phyloP scores from a whole-genome alignment of 2,113 vertebrate species.

The Notarius quadriscutis region DNA sequence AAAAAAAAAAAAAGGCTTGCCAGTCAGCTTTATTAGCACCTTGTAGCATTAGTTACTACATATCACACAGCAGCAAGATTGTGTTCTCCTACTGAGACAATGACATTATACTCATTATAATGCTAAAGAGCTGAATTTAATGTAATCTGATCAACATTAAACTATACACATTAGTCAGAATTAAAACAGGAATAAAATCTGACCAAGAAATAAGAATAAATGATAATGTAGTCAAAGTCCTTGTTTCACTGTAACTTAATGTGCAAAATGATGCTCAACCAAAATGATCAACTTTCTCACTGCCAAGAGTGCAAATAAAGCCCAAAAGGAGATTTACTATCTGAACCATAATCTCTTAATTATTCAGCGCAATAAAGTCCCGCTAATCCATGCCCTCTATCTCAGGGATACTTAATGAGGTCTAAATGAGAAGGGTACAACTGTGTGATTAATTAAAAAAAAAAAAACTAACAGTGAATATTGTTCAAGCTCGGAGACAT shows the following conservation, averaged over 20 bases:
- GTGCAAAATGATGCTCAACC: not conserved
- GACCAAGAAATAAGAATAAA: no score
- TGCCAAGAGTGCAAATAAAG: not conserved
- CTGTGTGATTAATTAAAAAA: constrained; percentile 57
- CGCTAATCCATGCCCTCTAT: constrained; percentile 57
- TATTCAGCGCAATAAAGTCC: constrained; percentile 54
- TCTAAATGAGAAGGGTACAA: constrained; percentile 38
- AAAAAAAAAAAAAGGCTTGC: not conserved
- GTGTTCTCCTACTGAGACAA: constrained; percentile 1
- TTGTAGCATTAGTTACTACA: not conserved
- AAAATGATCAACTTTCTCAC: not conserved
- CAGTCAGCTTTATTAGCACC: not conserved
- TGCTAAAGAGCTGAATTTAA: not conserved
- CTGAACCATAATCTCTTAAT: constrained; percentile 58
- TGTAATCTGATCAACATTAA: not conserved
- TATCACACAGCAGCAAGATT: not conserved
- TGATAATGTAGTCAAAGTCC: not conserved
- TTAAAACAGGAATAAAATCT: not conserved
- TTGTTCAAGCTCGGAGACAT: constrained; percentile 4
- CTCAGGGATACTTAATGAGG: constrained; percentile 37
- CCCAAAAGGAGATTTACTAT: constrained; percentile 51
- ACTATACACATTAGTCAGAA: not conserved
- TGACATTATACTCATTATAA: not conserved
- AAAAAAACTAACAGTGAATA: constrained; percentile 7
- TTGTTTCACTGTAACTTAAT: not conserved